Conservation (phyloP, 2,797 vertebrate species). For the Halcyon chelicuti region DNA sequence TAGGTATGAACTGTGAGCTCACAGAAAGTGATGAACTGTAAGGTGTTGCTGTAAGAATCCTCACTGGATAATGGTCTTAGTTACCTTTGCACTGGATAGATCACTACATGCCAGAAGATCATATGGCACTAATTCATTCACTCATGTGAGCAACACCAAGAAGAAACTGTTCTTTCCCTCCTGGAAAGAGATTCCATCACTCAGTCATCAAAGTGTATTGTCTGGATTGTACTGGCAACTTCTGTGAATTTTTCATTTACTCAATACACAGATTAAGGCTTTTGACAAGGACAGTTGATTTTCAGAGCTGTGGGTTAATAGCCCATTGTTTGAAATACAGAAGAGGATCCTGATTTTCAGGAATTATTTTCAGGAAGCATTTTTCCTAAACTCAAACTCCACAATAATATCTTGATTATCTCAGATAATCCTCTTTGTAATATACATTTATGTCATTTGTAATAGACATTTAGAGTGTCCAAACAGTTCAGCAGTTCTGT, state of each 20-base stretch:
- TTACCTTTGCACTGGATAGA: neutral
- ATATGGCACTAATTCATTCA: neutral
- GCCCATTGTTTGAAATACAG: neutral
- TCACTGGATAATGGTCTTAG: neutral
- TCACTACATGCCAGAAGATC: neutral
- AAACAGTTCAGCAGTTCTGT: neutral
- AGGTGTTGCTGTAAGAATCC: neutral
- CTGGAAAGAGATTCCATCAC: neutral
- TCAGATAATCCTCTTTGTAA: neutral
- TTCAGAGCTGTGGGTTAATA: neutral
- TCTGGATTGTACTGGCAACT: neutral
- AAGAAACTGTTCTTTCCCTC: neutral
- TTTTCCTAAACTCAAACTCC: neutral
- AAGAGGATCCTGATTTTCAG: neutral
- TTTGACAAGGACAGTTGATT: neutral
- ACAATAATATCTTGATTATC: neutral
- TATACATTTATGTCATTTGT: neutral
- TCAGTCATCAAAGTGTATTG: neutral
- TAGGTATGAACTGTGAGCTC: neutral
- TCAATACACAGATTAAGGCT: neutral
- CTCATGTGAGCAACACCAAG: rapidly evolving
- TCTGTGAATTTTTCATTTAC: neutral
- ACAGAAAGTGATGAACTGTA: neutral
- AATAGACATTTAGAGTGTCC: neutral
- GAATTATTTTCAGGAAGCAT: neutral